phyloP scores from a whole-genome alignment of 1,140 invertebrate genomes.

The Pseudobourletiella spinata region DNA sequence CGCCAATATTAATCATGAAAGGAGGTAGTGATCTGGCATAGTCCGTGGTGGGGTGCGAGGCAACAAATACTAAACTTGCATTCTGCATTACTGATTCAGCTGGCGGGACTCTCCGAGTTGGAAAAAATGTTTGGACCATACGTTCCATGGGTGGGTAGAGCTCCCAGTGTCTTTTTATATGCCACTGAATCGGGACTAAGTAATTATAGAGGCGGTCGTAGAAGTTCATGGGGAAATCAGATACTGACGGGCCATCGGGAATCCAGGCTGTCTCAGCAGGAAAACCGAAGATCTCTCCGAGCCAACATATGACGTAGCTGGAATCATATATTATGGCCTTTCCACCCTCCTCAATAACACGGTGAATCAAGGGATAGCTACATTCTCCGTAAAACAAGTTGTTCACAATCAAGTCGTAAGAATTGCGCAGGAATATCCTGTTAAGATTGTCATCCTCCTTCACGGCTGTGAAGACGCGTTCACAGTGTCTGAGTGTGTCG shows the following conservation, averaged over 20 bases:
- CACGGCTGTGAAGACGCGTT: not conserved
- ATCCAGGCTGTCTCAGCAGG: not conserved
- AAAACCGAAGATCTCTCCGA: not conserved
- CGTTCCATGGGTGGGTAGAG: not conserved
- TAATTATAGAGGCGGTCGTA: not conserved
- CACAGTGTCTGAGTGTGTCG: not conserved
- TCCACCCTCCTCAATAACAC: too few relatives aligned
- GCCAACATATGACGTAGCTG: not conserved
- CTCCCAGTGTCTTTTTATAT: not conserved
- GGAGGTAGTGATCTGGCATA: conserved; percentile 12
- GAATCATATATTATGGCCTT: not conserved
- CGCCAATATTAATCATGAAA: conserved; percentile 3
- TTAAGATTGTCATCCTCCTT: not conserved
- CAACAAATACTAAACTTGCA: conserved; percentile 10
- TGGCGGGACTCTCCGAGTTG: not conserved
- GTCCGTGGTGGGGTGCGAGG: conserved; percentile 3
- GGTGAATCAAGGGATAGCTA: not conserved
- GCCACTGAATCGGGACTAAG: not conserved
- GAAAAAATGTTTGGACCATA: not conserved
- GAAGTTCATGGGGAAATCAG: not conserved
- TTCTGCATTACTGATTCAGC: conserved; percentile 3
- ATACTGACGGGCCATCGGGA: not conserved
- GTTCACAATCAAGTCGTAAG: not conserved
- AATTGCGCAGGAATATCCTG: not conserved
- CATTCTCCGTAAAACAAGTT: not conserved